Conservation (phyloP, 1,140 invertebrate species). For the Ctenoplectra terminalis region DNA sequence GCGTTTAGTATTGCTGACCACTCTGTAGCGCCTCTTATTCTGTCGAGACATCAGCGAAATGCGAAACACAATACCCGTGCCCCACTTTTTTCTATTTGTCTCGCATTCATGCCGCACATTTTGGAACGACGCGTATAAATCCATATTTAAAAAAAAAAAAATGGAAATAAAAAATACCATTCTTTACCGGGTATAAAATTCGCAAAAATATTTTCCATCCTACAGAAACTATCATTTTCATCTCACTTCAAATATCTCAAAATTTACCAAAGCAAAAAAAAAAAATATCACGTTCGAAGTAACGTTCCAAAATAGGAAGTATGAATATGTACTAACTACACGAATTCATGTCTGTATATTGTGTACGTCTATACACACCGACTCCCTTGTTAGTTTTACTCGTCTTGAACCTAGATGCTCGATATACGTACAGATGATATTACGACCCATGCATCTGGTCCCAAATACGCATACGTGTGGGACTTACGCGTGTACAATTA, state of each 20-base stretch:
- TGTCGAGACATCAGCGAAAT: conserved; percentile 22
- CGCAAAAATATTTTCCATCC: neutral
- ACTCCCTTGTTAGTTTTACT: conserved; percentile 34
- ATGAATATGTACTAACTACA: conserved; percentile 20
- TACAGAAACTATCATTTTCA: no score
- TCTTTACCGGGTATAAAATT: no score
- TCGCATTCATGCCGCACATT: conserved; percentile 22
- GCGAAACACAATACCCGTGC: neutral
- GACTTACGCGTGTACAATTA: neutral
- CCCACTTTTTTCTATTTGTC: neutral
- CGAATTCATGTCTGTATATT: conserved; percentile 36
- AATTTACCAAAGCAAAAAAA: no score
- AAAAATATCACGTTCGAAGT: neutral
- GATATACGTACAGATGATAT: conserved; percentile 26
- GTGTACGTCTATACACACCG: conserved; percentile 20
- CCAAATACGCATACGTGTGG: neutral
- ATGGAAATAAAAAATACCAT: neutral
- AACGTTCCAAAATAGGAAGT: conserved; percentile 33
- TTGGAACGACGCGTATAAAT: conserved; percentile 10
- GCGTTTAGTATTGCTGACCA: conserved; percentile 65
- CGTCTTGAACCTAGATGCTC: conserved; percentile 43
- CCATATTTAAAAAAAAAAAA: neutral
- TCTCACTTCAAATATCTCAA: no score
- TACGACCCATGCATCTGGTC: conserved; percentile 1
- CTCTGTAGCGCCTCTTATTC: conserved; percentile 13